These are phyloP conservation scores for Pangasius djambal DNA, from an alignment of 2,797 vertebrate species.

Conservation along the genomic window DNA sequence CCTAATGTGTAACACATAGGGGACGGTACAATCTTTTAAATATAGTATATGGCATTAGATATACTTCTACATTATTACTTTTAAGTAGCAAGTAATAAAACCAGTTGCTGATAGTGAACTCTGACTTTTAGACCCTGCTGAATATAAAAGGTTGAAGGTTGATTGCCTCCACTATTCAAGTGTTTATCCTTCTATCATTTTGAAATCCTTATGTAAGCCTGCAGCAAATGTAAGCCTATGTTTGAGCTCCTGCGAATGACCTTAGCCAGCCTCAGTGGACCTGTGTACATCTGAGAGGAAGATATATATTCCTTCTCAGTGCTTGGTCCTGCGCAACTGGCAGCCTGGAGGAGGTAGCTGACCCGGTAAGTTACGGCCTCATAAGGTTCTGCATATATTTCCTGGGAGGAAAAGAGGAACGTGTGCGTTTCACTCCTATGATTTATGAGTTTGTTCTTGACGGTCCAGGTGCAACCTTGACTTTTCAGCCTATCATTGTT, in stretches of 20 bases:
- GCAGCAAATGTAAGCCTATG: background rate
- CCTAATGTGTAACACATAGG: too few relatives aligned
- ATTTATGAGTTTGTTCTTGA: constrained; percentile 52
- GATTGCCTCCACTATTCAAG: background rate
- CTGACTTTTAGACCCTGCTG: background rate
- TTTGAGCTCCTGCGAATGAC: background rate
- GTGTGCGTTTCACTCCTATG: constrained; percentile 18
- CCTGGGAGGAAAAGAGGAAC: background rate
- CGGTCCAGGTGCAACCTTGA: constrained; percentile 47
- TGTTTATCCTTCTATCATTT: background rate
- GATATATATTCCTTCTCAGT: background rate
- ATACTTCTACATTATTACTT: too few relatives aligned
- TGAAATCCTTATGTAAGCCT: background rate
- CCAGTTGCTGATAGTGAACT: background rate
- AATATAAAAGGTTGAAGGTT: background rate
- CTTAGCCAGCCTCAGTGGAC: background rate
- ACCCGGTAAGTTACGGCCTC: constrained; percentile 42
- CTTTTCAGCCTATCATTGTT: constrained; percentile 17
- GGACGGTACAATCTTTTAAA: too few relatives aligned
- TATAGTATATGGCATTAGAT: too few relatives aligned
- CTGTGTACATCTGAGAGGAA: background rate
- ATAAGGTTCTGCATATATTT: constrained; percentile 49
- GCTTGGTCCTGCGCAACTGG: background rate
- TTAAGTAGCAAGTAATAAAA: background rate
- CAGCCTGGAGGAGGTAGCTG: background rate